Conservation (phyloP, 2,888 invertebrate genomes). For the Drosophila meridionalis region DNA sequence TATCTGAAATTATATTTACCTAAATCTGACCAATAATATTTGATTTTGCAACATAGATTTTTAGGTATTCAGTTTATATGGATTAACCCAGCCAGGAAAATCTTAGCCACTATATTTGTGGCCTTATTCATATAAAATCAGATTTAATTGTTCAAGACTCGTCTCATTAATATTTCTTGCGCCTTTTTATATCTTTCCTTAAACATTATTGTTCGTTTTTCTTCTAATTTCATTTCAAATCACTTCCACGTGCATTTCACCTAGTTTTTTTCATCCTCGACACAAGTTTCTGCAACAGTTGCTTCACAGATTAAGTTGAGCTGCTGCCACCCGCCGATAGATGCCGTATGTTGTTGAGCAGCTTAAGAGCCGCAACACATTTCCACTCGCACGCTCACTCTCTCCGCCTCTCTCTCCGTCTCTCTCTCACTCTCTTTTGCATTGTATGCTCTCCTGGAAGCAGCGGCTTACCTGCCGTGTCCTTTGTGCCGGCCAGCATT, state of each 20-base stretch:
- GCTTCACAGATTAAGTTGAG: conserved; percentile 15
- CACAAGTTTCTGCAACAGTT: conserved; percentile 23
- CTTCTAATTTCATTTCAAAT: too few species aligned
- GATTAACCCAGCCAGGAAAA: neutral
- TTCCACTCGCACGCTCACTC: neutral
- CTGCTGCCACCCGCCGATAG: conserved; percentile 47
- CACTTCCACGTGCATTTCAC: neutral
- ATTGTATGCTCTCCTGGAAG: neutral
- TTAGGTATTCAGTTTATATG: neutral
- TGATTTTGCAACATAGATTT: neutral
- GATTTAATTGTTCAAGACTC: too few species aligned
- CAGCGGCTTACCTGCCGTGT: conserved; percentile 49
- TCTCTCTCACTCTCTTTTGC: neutral
- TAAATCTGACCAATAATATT: too few species aligned
- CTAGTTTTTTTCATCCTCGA: neutral
- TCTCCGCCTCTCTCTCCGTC: conserved; percentile 5
- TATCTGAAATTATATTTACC: neutral
- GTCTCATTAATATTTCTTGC: neutral
- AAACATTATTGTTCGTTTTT: neutral
- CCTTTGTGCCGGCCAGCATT: conserved; percentile 48
- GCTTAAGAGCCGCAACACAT: conserved; percentile 29
- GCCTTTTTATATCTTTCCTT: neutral
- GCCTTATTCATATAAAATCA: neutral
- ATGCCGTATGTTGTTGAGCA: conserved; percentile 20
- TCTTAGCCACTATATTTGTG: neutral